phyloP scores from a whole-genome alignment of 1,140 invertebrate genomes.

The Glossosoma conforme region DNA sequence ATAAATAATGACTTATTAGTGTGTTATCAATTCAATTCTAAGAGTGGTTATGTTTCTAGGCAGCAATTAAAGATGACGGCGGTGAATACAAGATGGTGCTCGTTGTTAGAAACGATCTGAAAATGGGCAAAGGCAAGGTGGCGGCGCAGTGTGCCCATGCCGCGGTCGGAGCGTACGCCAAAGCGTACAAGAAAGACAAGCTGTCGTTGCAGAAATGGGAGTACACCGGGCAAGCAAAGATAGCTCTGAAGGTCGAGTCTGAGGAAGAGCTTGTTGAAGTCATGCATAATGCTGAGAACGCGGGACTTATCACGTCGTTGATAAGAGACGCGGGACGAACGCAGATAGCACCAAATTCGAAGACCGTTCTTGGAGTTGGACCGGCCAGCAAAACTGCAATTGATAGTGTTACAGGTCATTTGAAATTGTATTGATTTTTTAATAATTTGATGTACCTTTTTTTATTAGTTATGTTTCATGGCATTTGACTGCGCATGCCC shows the following conservation, averaged over 20 bases:
- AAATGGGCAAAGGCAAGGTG: constrained; percentile 93
- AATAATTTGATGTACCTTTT: too few relatives aligned
- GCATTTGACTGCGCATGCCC: too few relatives aligned
- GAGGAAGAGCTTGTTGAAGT: constrained; percentile 63
- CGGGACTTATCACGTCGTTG: constrained; percentile 65
- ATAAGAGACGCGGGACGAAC: constrained; percentile 88
- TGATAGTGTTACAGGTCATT: constrained; percentile 80
- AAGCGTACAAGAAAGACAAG: constrained; percentile 57
- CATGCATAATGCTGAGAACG: constrained; percentile 59
- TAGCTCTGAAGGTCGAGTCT: constrained; percentile 71
- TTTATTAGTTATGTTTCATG: too few relatives aligned
- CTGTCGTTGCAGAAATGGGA: constrained; percentile 70
- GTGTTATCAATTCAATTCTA: too few relatives aligned
- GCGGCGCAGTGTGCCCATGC: constrained; percentile 91
- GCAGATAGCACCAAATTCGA: constrained; percentile 78
- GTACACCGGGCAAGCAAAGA: constrained; percentile 73
- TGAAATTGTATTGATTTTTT: constrained; percentile 70
- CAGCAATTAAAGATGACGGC: constrained; percentile 31
- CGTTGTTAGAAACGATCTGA: constrained; percentile 82
- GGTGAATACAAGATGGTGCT: constrained; percentile 76
- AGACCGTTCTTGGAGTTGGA: constrained; percentile 87
- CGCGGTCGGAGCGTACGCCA: constrained; percentile 73
- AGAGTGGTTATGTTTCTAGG: too few relatives aligned
- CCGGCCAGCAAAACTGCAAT: constrained; percentile 71
- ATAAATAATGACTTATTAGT: too few relatives aligned